These are phyloP conservation scores for Harpagifer antarcticus DNA, from an alignment of 2,797 vertebrate species.

Conservation along the genomic window DNA sequence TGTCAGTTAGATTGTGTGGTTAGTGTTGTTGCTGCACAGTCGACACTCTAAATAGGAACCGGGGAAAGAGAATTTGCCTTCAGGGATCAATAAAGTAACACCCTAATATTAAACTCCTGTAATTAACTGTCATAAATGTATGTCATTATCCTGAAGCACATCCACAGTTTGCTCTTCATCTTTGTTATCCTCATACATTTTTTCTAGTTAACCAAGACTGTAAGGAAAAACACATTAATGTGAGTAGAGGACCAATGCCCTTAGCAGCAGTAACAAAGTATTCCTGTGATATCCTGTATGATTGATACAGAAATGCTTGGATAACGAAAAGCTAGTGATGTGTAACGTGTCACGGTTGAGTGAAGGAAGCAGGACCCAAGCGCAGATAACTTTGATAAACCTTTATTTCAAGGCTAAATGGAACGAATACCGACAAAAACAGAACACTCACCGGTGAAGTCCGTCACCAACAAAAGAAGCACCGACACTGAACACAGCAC, in stretches of 20 bases:
- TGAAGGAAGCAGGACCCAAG: too few relatives aligned
- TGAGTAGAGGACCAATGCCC: neutral
- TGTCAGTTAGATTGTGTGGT: too few relatives aligned
- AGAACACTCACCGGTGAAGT: too few relatives aligned
- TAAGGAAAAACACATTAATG: neutral
- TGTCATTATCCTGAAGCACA: neutral
- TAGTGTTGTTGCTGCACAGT: neutral
- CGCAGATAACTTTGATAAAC: too few relatives aligned
- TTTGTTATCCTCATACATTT: neutral
- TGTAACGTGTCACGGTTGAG: too few relatives aligned
- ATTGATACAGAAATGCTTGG: too few relatives aligned
- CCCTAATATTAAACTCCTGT: neutral
- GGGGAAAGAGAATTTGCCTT: constrained; percentile 18
- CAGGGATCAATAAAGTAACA: constrained; percentile 29
- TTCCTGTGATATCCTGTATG: too few relatives aligned
- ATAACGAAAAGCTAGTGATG: too few relatives aligned
- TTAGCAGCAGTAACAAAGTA: neutral
- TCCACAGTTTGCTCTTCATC: neutral
- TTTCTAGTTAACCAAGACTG: neutral
- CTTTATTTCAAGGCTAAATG: too few relatives aligned
- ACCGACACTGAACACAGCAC: too few relatives aligned
- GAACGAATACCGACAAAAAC: too few relatives aligned
- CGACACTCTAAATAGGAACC: neutral
- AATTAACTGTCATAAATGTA: neutral
- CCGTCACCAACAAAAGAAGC: too few relatives aligned